phyloP scores from a whole-genome alignment of 2,113 vertebrate species.

The Callipepla californica region DNA sequence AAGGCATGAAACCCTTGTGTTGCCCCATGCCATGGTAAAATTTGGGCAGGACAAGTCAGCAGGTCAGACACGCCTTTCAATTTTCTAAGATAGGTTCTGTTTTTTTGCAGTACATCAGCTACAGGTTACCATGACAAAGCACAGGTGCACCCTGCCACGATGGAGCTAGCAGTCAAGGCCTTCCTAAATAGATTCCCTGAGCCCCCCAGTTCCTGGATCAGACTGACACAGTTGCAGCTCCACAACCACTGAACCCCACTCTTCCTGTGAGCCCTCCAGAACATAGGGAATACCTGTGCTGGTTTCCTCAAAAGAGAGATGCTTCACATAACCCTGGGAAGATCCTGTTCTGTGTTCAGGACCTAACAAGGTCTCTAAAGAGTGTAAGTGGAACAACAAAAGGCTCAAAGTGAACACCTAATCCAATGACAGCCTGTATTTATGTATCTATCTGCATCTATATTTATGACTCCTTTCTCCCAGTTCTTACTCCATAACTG shows the following conservation, averaged over 20 bases:
- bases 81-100: background rate
- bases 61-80: background rate
- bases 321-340: background rate
- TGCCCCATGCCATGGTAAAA: fast-evolving
- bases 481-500: background rate
- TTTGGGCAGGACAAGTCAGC: background rate
- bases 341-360: background rate
- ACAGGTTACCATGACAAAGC: background rate
- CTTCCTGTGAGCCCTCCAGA: background rate
- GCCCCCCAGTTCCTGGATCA: background rate
- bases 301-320: background rate
- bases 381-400: background rate
- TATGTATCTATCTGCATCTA: background rate
- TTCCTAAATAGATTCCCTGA: background rate
- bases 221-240: background rate
- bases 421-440: background rate
- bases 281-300: too few species aligned
- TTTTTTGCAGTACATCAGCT: background rate
- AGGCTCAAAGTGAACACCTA: background rate
- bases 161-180: background rate
- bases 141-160: background rate
- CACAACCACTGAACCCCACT: background rate
- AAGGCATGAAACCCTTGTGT: background rate
- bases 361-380: background rate
- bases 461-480: background rate